Evolutionary conservation across 2,113 vertebrate genomes (phyloP), one percentile per base, ranked within the genome.

Genomic region (Tragelaphus buxtoni): DNA sequence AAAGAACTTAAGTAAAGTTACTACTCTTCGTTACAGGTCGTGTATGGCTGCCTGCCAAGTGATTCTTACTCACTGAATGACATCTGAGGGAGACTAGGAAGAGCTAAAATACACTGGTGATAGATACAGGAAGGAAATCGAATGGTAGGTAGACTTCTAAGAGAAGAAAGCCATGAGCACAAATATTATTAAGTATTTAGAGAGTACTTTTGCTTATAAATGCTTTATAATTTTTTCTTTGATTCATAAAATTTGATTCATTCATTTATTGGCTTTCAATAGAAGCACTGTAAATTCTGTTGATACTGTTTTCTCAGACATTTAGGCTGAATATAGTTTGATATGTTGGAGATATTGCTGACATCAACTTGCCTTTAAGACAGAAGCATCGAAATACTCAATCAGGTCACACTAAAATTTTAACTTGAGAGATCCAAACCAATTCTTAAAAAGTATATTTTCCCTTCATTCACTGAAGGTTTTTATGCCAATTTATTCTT

Each of bases 101-200:
- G 85, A 94, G 14, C 53, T 85, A 63, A 80, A 96, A 80, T 69
- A 55, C 12, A 51, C 35, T 42, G 9, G 14, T 26, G 63, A 94
- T 89, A 89, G 63, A 94, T 89, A 89, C 16, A 86, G 45, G 45
- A 92, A 96, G 82, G 51, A 88, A 88, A 92, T 94, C 1, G 24
- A 95, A 92, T 84, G 61, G 77, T 35, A 88, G 22, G 22, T 5
- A 4, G 63, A 91, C 51, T 91, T 96, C 18, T 93, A 91, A 81
- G 60, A 93, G 32, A 95, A 5, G 32, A 79, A 92, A 97, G 20
- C 42, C 49, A 97, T 93, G 95, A 35, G 58, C 47, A 97, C 42
- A 97, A 97, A 92, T 81, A 92, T 65, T 97, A 91, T 90, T 86
- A 90, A 63, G 49, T 72, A 90, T 93, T 95, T 96, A 91, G 51